phyloP scores from a whole-genome alignment of 2,113 vertebrate species.

The Eupsittula cactorum region DNA sequence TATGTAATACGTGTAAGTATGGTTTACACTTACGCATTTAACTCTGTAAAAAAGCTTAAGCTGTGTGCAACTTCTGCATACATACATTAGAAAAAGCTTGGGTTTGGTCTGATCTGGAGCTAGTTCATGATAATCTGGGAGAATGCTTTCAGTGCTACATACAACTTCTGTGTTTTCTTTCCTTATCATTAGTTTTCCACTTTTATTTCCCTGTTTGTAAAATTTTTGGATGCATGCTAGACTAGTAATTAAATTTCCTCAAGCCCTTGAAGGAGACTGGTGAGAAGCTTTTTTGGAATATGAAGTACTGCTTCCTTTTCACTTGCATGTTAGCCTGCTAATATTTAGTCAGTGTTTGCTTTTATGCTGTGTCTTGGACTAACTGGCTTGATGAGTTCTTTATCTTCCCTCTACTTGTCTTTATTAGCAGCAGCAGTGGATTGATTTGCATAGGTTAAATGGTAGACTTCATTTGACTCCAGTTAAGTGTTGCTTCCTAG shows the following conservation, averaged over 20 bases:
- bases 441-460: neutral
- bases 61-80: neutral
- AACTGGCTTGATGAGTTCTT: neutral
- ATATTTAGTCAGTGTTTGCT: neutral
- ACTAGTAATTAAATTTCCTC: neutral
- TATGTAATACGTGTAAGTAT: rapidly evolving
- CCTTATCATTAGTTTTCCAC: neutral
- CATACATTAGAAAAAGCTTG: neutral
- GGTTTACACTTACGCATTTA: neutral
- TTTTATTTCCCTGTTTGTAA: neutral
- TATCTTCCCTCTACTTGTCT: neutral
- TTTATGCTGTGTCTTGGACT: neutral
- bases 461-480: neutral
- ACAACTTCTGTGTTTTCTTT: neutral
- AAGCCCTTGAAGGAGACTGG: neutral
- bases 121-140: neutral
- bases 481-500: neutral
- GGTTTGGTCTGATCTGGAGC: neutral
- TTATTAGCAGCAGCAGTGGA: neutral
- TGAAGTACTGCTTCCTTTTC: neutral
- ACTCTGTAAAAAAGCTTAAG: neutral
- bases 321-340: neutral
- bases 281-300: neutral
- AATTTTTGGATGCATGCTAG: neutral
- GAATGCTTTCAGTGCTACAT: neutral